These are phyloP conservation scores for Amphiprion percula DNA, from an alignment of 2,113 vertebrate genomes.

Conservation along the genomic window DNA sequence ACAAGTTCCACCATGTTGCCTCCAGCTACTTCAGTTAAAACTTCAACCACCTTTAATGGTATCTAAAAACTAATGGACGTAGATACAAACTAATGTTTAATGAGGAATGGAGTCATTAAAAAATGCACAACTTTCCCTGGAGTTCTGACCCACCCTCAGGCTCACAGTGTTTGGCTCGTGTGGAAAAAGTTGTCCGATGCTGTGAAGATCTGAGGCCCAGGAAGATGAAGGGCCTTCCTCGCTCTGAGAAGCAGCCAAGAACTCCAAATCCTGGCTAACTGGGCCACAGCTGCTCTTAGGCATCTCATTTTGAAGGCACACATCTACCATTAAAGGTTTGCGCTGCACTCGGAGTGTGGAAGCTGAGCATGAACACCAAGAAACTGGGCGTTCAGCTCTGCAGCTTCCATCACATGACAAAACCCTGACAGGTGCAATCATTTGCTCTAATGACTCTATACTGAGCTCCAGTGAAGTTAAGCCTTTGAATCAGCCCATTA, in stretches of 20 bases:
- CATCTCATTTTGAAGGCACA: no score
- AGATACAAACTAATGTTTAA: background rate
- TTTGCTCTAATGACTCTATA: background rate
- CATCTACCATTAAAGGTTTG: no score
- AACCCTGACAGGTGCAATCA: conserved; percentile 1
- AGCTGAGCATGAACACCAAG: no score
- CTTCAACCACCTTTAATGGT: background rate
- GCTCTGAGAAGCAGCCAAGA: conserved; percentile 4
- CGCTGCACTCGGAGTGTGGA: no score
- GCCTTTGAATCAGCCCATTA: background rate
- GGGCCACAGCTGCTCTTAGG: background rate
- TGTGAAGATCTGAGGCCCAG: background rate
- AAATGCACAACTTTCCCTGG: background rate
- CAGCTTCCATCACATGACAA: background rate
- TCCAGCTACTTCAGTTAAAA: background rate
- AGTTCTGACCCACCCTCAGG: no score
- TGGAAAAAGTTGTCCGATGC: background rate
- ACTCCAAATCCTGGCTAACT: background rate
- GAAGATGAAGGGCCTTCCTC: background rate
- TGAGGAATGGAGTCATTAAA: background rate
- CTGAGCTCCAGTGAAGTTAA: background rate
- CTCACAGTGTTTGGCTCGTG: background rate
- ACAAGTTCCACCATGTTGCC: background rate
- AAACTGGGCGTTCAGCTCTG: no score
- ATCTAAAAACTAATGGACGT: background rate